Evolutionary conservation across 2,888 invertebrate species (phyloP).

Genomic region (Diaperis boleti): DNA sequence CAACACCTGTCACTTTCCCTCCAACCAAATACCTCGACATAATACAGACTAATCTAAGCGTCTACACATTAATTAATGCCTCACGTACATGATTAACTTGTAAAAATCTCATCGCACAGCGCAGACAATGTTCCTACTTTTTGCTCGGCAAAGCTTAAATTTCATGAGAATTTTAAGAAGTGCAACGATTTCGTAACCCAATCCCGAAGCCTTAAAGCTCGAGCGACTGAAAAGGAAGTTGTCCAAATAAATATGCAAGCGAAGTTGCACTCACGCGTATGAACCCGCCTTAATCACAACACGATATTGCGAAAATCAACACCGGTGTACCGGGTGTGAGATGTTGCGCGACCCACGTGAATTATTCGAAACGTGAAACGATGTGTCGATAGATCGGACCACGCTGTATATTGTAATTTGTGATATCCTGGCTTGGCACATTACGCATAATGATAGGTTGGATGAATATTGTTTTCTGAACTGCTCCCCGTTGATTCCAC

Average conservation of each 20-base stretch:
- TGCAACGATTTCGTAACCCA: conserved; percentile 11
- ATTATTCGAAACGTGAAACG: too few relatives aligned
- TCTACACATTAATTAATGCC: background rate
- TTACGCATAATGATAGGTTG: conserved; percentile 41
- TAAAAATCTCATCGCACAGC: conserved; percentile 1
- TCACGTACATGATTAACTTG: conserved; percentile 11
- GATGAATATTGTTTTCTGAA: conserved; percentile 47
- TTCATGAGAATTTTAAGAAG: conserved; percentile 49
- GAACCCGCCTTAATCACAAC: conserved; percentile 11
- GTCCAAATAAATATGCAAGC: conserved; percentile 16
- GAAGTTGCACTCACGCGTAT: background rate
- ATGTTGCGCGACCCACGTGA: background rate
- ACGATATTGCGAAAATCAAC: conserved; percentile 9
- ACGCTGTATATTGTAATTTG: conserved; percentile 24
- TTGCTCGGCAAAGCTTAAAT: conserved; percentile 46
- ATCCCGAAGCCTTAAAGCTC: conserved; percentile 31
- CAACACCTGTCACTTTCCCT: conserved; percentile 17
- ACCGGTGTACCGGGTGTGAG: conserved; percentile 6
- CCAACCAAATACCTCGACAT: conserved; percentile 1
- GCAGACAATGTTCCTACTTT: conserved; percentile 3
- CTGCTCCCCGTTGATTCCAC: conserved; percentile 44
- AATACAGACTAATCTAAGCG: background rate
- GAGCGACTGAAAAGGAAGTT: conserved; percentile 21
- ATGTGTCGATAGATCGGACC: background rate
- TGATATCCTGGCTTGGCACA: conserved; percentile 40